These are phyloP conservation scores for Fissipunctia ypsillon DNA, from an alignment of 2,888 invertebrate genomes.

Conservation along the genomic window DNA sequence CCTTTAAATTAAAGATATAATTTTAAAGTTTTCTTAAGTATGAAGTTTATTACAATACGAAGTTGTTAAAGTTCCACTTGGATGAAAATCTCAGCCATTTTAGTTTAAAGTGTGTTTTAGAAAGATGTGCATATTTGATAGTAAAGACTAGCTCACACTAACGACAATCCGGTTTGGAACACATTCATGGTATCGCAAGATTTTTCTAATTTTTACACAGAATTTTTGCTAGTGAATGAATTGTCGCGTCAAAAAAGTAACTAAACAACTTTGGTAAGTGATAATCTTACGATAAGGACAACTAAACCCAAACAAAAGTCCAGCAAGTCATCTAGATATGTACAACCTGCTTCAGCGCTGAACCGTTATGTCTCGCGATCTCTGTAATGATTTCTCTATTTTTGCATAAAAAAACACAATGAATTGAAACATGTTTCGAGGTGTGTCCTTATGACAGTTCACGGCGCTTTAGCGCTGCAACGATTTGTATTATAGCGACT, in stretches of 20 bases:
- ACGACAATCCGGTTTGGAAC: conserved; percentile 36
- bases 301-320: conserved; percentile 29
- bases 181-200: conserved; percentile 43
- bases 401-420: conserved; percentile 29
- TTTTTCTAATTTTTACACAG: conserved; percentile 12
- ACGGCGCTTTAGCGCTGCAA: not conserved
- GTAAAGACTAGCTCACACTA: conserved; percentile 36
- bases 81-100: conserved; percentile 51
- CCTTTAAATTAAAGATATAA: not conserved
- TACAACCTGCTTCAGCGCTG: conserved; percentile 40
- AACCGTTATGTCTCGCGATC: conserved; percentile 36
- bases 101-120: conserved; percentile 45
- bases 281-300: conserved; percentile 45
- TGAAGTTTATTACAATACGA: conserved; percentile 34
- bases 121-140: conserved; percentile 54
- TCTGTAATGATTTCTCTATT: conserved; percentile 17
- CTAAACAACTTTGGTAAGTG: conserved; percentile 48
- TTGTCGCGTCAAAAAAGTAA: conserved; percentile 50
- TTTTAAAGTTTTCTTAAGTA: conserved; percentile 20
- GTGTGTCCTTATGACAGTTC: conserved; percentile 14
- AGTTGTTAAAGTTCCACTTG: conserved; percentile 49
- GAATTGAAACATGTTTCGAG: conserved; percentile 36
- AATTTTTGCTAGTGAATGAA: conserved; percentile 59
- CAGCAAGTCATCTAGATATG: conserved; percentile 56
- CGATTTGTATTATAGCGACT: not conserved